phyloP scores from a whole-genome alignment of 2,888 invertebrate genomes.

The Metallyticus violacea region DNA sequence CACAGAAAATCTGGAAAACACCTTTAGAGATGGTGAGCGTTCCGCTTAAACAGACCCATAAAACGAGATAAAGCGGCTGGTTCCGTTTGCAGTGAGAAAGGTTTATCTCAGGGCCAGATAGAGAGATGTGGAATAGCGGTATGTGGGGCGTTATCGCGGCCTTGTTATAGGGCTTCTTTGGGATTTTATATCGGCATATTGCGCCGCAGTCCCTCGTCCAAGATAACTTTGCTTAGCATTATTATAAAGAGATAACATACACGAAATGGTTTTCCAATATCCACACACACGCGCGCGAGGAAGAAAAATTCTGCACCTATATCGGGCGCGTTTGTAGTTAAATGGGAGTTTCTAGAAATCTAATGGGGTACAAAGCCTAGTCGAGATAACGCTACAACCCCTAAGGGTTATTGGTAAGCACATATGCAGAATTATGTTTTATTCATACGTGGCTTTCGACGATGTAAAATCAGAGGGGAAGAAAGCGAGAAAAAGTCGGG shows the following conservation, averaged over 20 bases:
- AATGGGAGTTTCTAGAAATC: not conserved
- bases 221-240: not conserved
- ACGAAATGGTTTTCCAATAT: not conserved
- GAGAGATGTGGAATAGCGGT: not conserved
- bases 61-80: not conserved
- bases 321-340: not conserved
- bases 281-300: not conserved
- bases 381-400: no score
- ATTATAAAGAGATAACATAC: not conserved
- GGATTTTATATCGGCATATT: not conserved
- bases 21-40: not conserved
- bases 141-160: not conserved
- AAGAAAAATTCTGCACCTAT: not conserved
- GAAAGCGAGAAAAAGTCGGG: no score
- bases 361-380: no score
- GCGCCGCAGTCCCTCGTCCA: not conserved
- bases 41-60: not conserved
- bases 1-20: no score
- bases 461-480: no score
- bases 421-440: no score
- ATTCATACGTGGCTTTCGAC: no score
- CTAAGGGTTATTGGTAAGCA: not conserved
- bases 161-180: not conserved
- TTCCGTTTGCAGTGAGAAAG: not conserved
- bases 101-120: not conserved